phyloP scores from a whole-genome alignment of 2,797 vertebrate species.

The Myripristis jacobus region DNA sequence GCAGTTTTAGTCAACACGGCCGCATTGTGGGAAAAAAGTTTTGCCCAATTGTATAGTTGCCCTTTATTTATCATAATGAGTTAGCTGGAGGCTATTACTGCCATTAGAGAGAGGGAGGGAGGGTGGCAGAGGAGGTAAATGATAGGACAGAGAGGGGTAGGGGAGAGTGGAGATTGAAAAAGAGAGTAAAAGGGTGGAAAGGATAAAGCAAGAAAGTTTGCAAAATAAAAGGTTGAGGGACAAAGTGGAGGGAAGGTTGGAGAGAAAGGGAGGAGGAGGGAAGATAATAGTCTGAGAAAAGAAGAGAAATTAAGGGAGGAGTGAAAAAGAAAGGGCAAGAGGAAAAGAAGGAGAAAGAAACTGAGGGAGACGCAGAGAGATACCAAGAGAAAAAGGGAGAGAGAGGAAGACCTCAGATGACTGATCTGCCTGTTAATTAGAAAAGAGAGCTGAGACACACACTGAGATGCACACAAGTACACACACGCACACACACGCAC shows the following conservation, averaged over 20 bases:
- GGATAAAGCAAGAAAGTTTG: constrained; percentile 12
- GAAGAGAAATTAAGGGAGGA: constrained; percentile 22
- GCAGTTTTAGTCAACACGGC: constrained; percentile 51
- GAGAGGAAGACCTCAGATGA: constrained; percentile 70
- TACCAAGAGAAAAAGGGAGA: constrained; percentile 48
- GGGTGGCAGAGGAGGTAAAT: constrained; percentile 9
- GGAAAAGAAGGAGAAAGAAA: constrained; percentile 26
- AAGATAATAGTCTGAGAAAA: constrained; percentile 28
- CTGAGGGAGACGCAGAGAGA: constrained; percentile 34
- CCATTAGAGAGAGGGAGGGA: constrained; percentile 30
- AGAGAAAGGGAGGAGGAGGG: constrained; percentile 9
- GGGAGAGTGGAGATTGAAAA: neutral
- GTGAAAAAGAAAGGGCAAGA: constrained; percentile 37
- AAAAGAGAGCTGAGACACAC: constrained; percentile 67
- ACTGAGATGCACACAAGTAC: constrained; percentile 54
- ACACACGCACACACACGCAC: constrained; percentile 50
- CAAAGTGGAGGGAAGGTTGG: constrained; percentile 20
- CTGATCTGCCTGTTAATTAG: constrained; percentile 81
- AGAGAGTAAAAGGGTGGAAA: neutral
- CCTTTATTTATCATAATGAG: constrained; percentile 48
- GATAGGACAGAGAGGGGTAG: neutral
- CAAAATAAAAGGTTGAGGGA: constrained; percentile 9
- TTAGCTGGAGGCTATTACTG: constrained; percentile 36
- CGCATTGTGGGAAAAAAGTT: constrained; percentile 32
- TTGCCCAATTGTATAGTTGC: constrained; percentile 49